Conservation (phyloP, 2,888 invertebrate species). For the Cosmorhoe ocellata region DNA sequence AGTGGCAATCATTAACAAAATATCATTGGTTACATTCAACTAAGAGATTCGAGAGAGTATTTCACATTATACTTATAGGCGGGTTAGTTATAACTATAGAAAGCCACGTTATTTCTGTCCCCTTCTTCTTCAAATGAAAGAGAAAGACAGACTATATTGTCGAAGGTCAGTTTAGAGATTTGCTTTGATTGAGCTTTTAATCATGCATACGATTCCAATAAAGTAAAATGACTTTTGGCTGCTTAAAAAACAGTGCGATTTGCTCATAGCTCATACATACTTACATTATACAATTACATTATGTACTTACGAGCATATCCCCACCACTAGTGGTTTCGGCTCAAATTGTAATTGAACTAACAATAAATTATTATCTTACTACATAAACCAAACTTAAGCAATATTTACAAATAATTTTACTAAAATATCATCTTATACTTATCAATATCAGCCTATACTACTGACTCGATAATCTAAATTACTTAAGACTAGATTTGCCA, state of each 20-base stretch:
- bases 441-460: slow-evolving; percentile 12
- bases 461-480: slow-evolving; percentile 7
- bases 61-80: slow-evolving; percentile 4
- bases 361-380: slow-evolving; percentile 18
- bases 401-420: slow-evolving; percentile 11
- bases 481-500: slow-evolving; percentile 25
- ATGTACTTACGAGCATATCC: no score
- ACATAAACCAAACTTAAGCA: neutral
- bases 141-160: neutral
- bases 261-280: no score
- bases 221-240: no score
- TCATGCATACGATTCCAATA: neutral
- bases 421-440: slow-evolving; percentile 8
- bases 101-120: neutral
- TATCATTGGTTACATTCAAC: neutral
- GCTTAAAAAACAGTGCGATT: no score
- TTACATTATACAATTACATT: no score
- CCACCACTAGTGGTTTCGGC: no score
- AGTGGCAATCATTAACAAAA: no score
- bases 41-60: neutral
- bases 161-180: neutral
- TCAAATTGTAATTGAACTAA: slow-evolving; percentile 7
- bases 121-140: neutral
- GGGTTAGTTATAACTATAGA: slow-evolving; percentile 1
- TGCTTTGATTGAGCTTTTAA: neutral